Conservation (phyloP, 2,888 invertebrate genomes). For the Netelia inedita region DNA sequence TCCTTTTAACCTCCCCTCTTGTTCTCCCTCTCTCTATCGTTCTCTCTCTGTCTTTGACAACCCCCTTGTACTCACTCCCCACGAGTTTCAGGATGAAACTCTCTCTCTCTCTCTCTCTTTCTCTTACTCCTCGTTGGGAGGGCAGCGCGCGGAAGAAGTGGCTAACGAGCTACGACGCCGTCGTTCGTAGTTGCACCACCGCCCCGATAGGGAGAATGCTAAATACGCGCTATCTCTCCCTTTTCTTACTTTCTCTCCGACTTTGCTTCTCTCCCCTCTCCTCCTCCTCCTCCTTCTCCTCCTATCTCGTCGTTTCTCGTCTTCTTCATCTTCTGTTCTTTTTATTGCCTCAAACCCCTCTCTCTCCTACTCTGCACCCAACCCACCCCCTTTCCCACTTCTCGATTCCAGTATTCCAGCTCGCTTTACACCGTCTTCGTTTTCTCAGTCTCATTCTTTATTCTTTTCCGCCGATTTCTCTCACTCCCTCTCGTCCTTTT, state of each 20-base stretch:
- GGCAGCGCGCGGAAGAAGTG: conserved; percentile 73
- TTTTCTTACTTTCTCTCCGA: conserved; percentile 70
- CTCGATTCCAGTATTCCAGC: conserved; percentile 41
- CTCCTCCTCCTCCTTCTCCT: conserved; percentile 49
- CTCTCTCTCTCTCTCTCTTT: too few relatives aligned
- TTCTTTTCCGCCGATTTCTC: conserved; percentile 57
- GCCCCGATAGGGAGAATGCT: conserved; percentile 76
- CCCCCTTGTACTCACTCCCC: conserved; percentile 2
- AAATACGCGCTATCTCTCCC: conserved; percentile 78
- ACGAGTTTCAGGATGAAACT: conserved; percentile 19
- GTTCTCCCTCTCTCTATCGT: conserved; percentile 34
- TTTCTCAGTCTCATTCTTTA: conserved; percentile 60
- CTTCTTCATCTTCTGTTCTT: conserved; percentile 63
- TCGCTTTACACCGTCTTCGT: conserved; percentile 27
- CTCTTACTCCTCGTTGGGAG: conserved; percentile 54
- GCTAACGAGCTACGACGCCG: conserved; percentile 80
- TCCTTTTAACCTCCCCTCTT: conserved; percentile 82
- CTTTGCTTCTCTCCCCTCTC: conserved; percentile 73
- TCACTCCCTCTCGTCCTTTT: conserved; percentile 46
- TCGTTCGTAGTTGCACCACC: conserved; percentile 82
- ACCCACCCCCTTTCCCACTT: conserved; percentile 56
- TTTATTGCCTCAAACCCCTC: conserved; percentile 45
- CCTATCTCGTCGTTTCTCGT: conserved; percentile 44
- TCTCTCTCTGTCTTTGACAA: conserved; percentile 5
- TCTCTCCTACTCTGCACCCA: background rate